Conservation (phyloP, 2,888 invertebrate genomes). For the Muscina levida region DNA sequence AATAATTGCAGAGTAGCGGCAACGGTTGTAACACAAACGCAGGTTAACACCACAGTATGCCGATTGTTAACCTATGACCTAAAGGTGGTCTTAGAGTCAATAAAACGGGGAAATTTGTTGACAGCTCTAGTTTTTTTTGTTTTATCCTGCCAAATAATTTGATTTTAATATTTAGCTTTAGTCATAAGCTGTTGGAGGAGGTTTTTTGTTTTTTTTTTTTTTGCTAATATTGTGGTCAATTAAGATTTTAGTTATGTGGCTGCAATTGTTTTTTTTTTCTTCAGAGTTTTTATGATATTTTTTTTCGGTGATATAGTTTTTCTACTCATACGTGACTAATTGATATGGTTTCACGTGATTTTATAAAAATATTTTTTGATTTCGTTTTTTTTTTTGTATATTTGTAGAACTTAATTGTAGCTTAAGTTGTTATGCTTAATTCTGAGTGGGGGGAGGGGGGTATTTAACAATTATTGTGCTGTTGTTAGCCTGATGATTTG, state of each 20-base stretch:
- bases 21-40: too few species aligned
- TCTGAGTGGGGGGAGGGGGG: too few species aligned
- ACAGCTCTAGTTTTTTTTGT: too few species aligned
- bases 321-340: background rate
- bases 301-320: too few species aligned
- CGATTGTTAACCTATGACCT: too few species aligned
- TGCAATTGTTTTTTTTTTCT: background rate
- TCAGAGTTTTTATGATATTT: background rate
- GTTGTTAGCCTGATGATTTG: constrained; percentile 65
- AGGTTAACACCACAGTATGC: too few species aligned
- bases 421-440: background rate
- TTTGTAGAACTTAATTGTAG: constrained; percentile 6
- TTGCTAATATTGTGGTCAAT: background rate
- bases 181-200: too few species aligned
- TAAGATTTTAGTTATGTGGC: background rate
- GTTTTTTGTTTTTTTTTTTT: background rate
- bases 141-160: too few species aligned
- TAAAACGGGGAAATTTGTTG: too few species aligned
- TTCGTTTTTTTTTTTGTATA: constrained; percentile 15
- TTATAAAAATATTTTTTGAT: constrained; percentile 20
- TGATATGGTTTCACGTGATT: constrained; percentile 11
- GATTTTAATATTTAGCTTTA: too few species aligned
- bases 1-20: too few species aligned
- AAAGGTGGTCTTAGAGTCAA: too few species aligned
- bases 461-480: constrained; percentile 54